Evolutionary conservation across 1,140 invertebrate species (phyloP).

Genomic region (Eueides isabella): DNA sequence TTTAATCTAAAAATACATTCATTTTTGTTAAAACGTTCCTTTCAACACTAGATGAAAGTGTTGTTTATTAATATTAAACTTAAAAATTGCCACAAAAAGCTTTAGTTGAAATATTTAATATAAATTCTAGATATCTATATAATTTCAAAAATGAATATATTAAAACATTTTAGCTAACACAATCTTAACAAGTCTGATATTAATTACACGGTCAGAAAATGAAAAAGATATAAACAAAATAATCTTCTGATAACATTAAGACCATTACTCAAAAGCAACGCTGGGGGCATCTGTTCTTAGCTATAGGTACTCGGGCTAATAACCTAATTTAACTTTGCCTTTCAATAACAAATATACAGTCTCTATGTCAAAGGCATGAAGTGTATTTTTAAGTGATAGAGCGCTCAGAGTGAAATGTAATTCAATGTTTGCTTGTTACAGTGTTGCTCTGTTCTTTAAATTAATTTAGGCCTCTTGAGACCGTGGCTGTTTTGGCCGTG

Average conservation of each 20-base stretch:
- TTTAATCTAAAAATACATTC: neutral
- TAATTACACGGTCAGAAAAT: conserved; percentile 37
- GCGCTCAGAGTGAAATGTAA: neutral
- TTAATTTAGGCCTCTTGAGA: conserved; percentile 76
- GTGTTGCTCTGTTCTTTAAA: conserved; percentile 73
- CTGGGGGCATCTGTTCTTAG: conserved; percentile 71
- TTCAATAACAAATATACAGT: conserved; percentile 9
- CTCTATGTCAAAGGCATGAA: conserved; percentile 37
- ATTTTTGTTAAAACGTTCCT: conserved; percentile 4
- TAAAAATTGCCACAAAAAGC: neutral
- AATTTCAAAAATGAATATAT: too few relatives aligned
- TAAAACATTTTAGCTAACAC: neutral
- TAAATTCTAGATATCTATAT: neutral
- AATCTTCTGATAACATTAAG: conserved; percentile 53
- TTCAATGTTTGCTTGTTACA: conserved; percentile 34
- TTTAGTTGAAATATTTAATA: neutral
- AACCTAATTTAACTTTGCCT: conserved; percentile 21
- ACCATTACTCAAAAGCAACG: conserved; percentile 47
- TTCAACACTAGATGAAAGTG: neutral
- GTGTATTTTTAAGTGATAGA: conserved; percentile 34
- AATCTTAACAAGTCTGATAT: conserved; percentile 1
- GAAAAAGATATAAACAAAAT: conserved; percentile 63
- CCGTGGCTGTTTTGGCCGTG: conserved; percentile 43
- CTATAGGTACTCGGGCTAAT: conserved; percentile 21
- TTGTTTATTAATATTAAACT: neutral